Evolutionary conservation across 2,888 invertebrate genomes (phyloP), one percentile per base, ranked within the genome.

Genomic region (Heliconius sara): DNA sequence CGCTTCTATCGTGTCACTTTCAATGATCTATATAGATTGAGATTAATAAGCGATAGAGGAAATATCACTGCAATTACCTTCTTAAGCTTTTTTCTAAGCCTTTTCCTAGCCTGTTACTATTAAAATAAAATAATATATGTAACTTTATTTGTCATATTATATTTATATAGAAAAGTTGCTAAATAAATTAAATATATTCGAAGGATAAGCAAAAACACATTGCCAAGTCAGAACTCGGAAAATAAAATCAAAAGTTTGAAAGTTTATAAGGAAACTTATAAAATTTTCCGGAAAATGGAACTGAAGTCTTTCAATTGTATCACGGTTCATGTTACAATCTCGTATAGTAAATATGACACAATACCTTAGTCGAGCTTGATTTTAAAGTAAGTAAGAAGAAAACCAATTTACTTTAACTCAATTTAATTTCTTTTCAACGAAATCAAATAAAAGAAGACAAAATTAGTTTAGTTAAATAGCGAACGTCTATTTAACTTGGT

Each of bases 231-330:
- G 57, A 76, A 70, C 43, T 68, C 13, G 47, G 60, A 60, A n/a
- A 60, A 81, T 76, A 81, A 80, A 79, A 79, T 78, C 72, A 76
- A 73, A 79, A 79, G 76, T 81, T 79, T 77, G 74, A 77, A 76
- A 73, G 30, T 73, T 76, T 68, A 73, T 67, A 72, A 34, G 67
- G 19, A 79, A 77, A 76, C 67, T 66, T 79, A 60, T 47, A 72
- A 39, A 63, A 73, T 6, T 10, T 30, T 52, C 34, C n/a, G 34
- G 60, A n/a, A 79, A 66, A 77, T 65, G 34, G 67, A 76, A 43
- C 72, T 39, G 10, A 70, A 79, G 71, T 57, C 57, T 13, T 70
- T 70, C 70, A 70, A 70, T 43, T 70, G 70, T 47, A 43, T 27
- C 70, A 47, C 43, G 25, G 70, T 25, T 47, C 25, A 70, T 70